Evolutionary conservation across 2,888 invertebrate genomes (phyloP).

Genomic region (Cryptops parisi): DNA sequence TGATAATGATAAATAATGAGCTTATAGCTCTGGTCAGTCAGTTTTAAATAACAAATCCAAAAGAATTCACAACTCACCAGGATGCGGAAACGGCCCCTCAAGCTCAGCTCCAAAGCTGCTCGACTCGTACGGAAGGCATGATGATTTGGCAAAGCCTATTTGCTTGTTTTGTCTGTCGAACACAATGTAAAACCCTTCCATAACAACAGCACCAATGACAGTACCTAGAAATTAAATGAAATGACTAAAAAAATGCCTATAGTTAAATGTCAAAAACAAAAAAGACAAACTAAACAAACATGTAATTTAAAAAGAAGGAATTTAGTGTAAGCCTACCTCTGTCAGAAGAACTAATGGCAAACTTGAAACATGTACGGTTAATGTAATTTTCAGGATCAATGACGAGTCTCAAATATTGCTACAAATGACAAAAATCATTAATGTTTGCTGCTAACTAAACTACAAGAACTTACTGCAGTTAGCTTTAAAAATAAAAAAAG

Average conservation of each 20-base stretch:
- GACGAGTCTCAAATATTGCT: slow-evolving; percentile 30
- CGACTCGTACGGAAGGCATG: slow-evolving; percentile 22
- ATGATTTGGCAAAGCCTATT: slow-evolving; percentile 30
- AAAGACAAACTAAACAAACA: too few species aligned
- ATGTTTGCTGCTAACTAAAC: too few species aligned
- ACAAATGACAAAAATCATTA: slow-evolving; percentile 18
- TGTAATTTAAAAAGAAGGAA: too few species aligned
- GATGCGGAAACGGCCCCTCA: slow-evolving; percentile 14
- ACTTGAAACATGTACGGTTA: slow-evolving; percentile 28
- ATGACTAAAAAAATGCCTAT: slow-evolving; percentile 7
- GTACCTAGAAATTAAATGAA: too few species aligned
- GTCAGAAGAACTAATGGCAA: slow-evolving; percentile 28
- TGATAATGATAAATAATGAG: neutral
- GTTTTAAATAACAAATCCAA: neutral
- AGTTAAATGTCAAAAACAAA: too few species aligned
- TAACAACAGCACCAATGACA: slow-evolving; percentile 31
- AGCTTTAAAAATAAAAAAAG: neutral
- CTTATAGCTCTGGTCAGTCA: too few species aligned
- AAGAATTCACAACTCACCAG: neutral
- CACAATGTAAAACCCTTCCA: slow-evolving; percentile 33
- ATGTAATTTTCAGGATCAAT: too few species aligned
- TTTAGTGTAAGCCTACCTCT: too few species aligned
- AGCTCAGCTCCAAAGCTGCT: slow-evolving; percentile 6
- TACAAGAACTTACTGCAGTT: too few species aligned
- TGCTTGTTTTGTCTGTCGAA: slow-evolving; percentile 30